Conservation (phyloP, 64 coral and sea anemone species). For the Astreopora myriophthalma region DNA sequence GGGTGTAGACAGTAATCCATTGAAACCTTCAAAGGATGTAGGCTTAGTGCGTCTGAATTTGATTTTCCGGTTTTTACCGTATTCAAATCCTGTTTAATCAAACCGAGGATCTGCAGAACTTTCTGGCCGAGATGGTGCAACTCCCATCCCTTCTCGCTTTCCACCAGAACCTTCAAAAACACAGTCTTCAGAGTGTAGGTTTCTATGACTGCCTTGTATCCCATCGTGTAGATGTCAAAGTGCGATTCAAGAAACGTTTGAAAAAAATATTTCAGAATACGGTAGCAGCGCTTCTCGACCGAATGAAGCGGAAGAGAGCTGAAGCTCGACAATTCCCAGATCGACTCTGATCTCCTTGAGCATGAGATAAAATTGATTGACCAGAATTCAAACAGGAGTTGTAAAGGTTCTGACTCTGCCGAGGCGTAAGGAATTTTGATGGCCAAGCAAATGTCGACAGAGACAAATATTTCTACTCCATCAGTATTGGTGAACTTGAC, state of each 20-base stretch:
- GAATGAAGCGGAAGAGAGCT: slow-evolving; percentile 2
- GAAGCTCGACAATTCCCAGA: neutral
- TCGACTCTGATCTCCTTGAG: slow-evolving; percentile 40
- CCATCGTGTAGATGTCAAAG: slow-evolving; percentile 52
- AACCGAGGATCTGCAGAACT: slow-evolving; percentile 30
- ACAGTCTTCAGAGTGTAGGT: slow-evolving; percentile 65
- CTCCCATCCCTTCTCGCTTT: slow-evolving; percentile 41
- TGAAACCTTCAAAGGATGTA: slow-evolving; percentile 38
- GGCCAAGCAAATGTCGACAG: slow-evolving; percentile 61
- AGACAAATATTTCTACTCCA: slow-evolving; percentile 43
- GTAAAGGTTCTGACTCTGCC: neutral
- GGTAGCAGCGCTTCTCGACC: slow-evolving; percentile 23
- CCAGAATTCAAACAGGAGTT: slow-evolving; percentile 67
- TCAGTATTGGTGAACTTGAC: slow-evolving; percentile 18
- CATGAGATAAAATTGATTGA: slow-evolving; percentile 25
- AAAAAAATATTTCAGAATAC: slow-evolving; percentile 49
- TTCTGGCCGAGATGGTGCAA: slow-evolving; percentile 21
- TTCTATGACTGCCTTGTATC: slow-evolving; percentile 50
- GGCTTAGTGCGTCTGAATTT: neutral
- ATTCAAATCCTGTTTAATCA: slow-evolving; percentile 37
- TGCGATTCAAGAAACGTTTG: slow-evolving; percentile 59
- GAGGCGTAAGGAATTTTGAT: slow-evolving; percentile 28
- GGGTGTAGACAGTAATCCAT: slow-evolving; percentile 55
- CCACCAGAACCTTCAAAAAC: slow-evolving; percentile 41
- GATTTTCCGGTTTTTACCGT: neutral